Evolutionary conservation across 2,113 vertebrate genomes (phyloP), one percentile per base, ranked within the genome.

Genomic region (Myxocyprinus asiaticus): DNA sequence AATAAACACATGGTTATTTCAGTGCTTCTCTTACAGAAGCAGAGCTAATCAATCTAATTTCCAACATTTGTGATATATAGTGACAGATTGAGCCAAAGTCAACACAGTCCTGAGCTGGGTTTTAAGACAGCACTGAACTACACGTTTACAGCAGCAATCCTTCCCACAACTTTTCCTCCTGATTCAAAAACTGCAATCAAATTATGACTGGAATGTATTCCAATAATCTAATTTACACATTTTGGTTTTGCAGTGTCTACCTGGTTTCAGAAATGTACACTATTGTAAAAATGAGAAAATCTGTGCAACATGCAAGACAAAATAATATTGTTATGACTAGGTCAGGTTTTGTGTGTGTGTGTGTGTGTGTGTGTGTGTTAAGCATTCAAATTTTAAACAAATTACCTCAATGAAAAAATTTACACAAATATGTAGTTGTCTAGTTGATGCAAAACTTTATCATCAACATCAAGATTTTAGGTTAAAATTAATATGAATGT

Each of bases 51-150:
- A 11, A 61, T 78, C 47, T 69, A 14, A 68, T 67, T 78, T 74
- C 51, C 78, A 81, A 17, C 3, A 33, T 51, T 22, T 81, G 69
- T 67, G 11, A 66, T 69, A 45, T 43, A n/a, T 53, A 6, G 22
- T 76, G 33, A 33, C 70, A 43, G 55, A 51, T 33, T 42, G 6
- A 64, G 77, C 77, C 77, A 84, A 82, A 63, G 64, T 79, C 67
- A 82, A 84, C 72, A 71, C 8, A 68, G 42, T 47, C 45, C 44
- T 76, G 4, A 68, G 11, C 5, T 33, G n/a, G 6, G 55, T 10
- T 42, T 61, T 66, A 78, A 9, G 42, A 50, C 22, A 33, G 22
- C 22, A 33, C 7, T 6, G n/a, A 55, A 64, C 47, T 53, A 45
- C 17, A 74, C 3, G 63, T 61, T 81, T 58, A 63, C 62, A 59